Evolutionary conservation across 1,140 invertebrate species (phyloP), one percentile per base, ranked within the genome.

Genomic region (Euura saliciscinereae): DNA sequence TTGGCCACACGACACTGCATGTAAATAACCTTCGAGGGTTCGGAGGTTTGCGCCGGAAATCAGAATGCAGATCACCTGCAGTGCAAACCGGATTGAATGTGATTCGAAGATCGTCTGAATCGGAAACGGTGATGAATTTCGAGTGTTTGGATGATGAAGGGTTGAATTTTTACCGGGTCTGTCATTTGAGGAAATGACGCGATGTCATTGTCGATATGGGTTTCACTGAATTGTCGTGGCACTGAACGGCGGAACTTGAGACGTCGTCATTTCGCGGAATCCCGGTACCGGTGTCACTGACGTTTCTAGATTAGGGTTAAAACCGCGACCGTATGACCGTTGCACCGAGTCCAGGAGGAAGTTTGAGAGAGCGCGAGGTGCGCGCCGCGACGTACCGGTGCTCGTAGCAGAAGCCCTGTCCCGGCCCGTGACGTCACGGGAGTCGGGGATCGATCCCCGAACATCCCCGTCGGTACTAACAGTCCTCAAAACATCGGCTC

Each of bases 371-470:
- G 51, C 51, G 51, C 51, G 51, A 59, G 51, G 51, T 59, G 51
- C 51, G 51, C 51, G 6, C 51, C 51, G 51, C 51, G 51, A 11
- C 51, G 51, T 59, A n/a, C 51, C 51, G 51, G 51, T 59, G 51
- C 51, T 59, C 13, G 51, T 59, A 59, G n/a, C n/a, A n/a, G 51
- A 59, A 59, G 76, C 76, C 76, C 78, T 78, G 78, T 83, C 82
- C 82, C 82, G 79, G 80, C 79, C 80, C 71, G 78, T 82, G 80
- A 82, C 80, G 82, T 83, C 80, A 82, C 82, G 78, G 80, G 79
- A 79, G 81, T 81, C 77, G 78, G 80, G 79, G 81, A 83, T 82
- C 82, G 82, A 83, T 82, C 79, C 82, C 80, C 77, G 78, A 83
- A 82, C 78, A 72, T 74, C 77, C 75, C 6, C 65, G 66, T 74